A percentile compares a stretch with the other conserved stretches of the same genome.
Evolutionary conservation across 2,888 invertebrate genomes (phyloP).

Genomic region (Elmis aenea): DNA sequence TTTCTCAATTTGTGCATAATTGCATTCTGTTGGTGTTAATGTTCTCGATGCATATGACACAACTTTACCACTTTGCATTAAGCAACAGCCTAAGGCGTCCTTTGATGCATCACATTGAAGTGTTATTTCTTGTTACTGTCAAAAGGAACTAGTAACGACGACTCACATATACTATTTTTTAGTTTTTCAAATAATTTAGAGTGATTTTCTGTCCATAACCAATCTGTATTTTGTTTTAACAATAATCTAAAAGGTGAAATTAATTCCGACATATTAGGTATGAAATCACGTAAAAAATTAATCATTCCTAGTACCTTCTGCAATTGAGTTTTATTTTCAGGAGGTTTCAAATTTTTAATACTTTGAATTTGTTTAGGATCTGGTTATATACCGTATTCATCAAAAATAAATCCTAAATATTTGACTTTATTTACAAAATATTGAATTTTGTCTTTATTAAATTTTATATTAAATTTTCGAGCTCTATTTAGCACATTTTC

Average conservation of each 20-base stretch:
- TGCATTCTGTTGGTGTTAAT: conserved; percentile 19
- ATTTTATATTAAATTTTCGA: conserved; percentile 27
- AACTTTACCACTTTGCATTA: conserved; percentile 21
- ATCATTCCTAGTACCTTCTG: no score
- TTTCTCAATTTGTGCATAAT: conserved; percentile 36
- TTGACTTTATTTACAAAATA: conserved; percentile 24
- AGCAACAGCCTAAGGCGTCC: conserved; percentile 15
- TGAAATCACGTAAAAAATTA: no score
- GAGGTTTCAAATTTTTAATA: not conserved
- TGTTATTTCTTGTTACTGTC: conserved; percentile 9
- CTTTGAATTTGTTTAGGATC: no score
- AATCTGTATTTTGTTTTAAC: no score
- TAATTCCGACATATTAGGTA: no score
- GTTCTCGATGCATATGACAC: conserved; percentile 18
- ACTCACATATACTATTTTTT: no score
- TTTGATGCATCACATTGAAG: conserved; percentile 21
- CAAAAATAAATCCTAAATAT: conserved; percentile 27
- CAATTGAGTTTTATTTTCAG: not conserved
- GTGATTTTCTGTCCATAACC: no score
- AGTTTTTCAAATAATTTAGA: no score
- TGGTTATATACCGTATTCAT: conserved; percentile 13
- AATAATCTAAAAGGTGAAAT: no score
- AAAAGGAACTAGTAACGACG: no score
- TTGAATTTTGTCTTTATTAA: conserved; percentile 30
- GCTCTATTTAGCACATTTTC: conserved; percentile 25